Evolutionary conservation across 1,140 invertebrate genomes (phyloP), one percentile per base, ranked within the genome.

Genomic region (Ephestia elutella): DNA sequence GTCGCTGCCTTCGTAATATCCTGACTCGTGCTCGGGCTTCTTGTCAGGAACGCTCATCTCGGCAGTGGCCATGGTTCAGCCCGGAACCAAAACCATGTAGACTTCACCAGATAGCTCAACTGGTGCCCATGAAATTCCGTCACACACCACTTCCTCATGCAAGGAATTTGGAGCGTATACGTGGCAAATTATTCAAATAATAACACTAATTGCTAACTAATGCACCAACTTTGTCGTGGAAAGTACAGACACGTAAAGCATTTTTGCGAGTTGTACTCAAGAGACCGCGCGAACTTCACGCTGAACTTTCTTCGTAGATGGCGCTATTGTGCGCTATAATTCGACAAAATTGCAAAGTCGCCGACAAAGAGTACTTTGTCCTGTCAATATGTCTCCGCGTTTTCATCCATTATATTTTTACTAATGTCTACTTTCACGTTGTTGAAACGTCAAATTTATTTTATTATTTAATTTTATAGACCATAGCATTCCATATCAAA

Each of bases 1-100:
- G 64, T 88, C 86, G 75, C 86, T 88, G 56, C 86, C 86, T 74
- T 88, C 86, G 83, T 88, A 88, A 63, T 88, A 88, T 70, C 86
- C 86, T 61, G 86, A 88, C 75, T 88, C 86, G 86, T 88, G 86
- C 62, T 88, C 86, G 63, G 86, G 86, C 68, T 88, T 88, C 61
- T 88, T 88, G 68, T 88, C 86, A 62, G 83, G 83, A 68, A 87
- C 61, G 70, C 70, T 85, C 85, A 87, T 87, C 70, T 85, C 85
- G 70, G 73, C 76, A 69, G 85, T 83, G 25, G 85, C 82, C 83
- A 87, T 87, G 82, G 80, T 68, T 80, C 69, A 80, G 71, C 68
- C 72, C 68, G 68, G 67, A 66, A 66, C 68, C 71, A 86, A 71
- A 65, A 80, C 70, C 83, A 84, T 82, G 77, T 74, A 80, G 78